Evolutionary conservation across 2,888 invertebrate genomes (phyloP).

Genomic region (Melanostoma mellinum): DNA sequence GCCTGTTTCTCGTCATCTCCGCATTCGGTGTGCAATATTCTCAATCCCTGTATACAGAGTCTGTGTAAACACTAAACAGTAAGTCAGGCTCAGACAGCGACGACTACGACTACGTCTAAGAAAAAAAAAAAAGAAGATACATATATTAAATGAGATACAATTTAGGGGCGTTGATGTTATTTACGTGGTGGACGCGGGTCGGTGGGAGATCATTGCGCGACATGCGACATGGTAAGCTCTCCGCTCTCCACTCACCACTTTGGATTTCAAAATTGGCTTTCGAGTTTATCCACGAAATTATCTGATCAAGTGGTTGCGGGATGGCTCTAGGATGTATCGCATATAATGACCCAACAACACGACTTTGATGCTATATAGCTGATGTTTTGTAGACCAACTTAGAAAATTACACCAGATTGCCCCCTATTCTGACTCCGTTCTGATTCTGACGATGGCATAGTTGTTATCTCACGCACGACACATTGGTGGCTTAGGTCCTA

Average conservation of each 20-base stretch:
- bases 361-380: conserved; percentile 26
- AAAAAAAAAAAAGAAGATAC: conserved; percentile 1
- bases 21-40: conserved; percentile 62
- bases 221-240: conserved; percentile 64
- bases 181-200: conserved; percentile 44
- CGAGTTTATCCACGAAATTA: conserved; percentile 63
- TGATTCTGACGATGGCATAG: conserved; percentile 33
- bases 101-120: not conserved
- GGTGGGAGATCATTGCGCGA: conserved; percentile 49
- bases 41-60: not conserved
- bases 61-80: conserved; percentile 50
- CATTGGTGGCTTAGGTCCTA: conserved; percentile 36
- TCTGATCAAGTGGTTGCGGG: conserved; percentile 65
- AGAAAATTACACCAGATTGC: conserved; percentile 64
- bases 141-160: conserved; percentile 67
- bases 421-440: conserved; percentile 8
- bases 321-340: conserved; percentile 63
- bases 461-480: conserved; percentile 69
- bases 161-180: conserved; percentile 69
- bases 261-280: conserved; percentile 49
- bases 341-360: conserved; percentile 64
- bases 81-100: conserved; percentile 13
- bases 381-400: not conserved
- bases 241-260: not conserved
- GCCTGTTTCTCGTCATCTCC: conserved; percentile 24